These are phyloP conservation scores for Rhinichthys osculus DNA, from an alignment of 2,797 vertebrate genomes.

Conservation along the genomic window DNA sequence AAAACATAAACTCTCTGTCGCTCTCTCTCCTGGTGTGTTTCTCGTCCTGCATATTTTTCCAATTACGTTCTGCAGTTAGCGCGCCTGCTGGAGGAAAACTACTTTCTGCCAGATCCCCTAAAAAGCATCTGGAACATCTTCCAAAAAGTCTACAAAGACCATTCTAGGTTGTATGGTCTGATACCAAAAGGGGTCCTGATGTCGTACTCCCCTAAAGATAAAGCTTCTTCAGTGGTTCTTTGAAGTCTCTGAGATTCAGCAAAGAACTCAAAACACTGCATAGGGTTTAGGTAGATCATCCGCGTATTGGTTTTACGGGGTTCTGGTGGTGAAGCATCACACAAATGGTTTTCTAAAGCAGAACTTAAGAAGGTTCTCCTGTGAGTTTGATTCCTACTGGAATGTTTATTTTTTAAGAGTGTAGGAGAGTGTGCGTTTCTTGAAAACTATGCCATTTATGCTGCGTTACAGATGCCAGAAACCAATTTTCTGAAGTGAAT, in stretches of 20 bases:
- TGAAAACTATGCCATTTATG: neutral
- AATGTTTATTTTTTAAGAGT: neutral
- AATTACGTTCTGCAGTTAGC: conserved; percentile 51
- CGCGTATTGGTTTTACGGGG: neutral
- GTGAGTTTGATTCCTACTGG: neutral
- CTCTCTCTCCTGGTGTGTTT: conserved; percentile 34
- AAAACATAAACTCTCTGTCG: conserved; percentile 19
- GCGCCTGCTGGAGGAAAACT: conserved; percentile 33
- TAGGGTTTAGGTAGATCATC: neutral
- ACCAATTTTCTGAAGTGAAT: neutral
- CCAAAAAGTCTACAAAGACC: neutral
- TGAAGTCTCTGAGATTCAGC: neutral
- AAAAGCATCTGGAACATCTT: conserved; percentile 13
- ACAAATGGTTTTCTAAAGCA: neutral
- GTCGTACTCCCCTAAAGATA: neutral
- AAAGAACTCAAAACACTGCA: neutral
- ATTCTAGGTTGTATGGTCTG: neutral
- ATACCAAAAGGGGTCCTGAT: neutral
- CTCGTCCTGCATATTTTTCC: conserved; percentile 58
- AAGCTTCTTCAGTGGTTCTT: neutral
- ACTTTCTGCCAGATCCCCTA: conserved; percentile 36
- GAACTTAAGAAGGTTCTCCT: neutral
- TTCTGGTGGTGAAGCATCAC: neutral
- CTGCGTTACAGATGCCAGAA: neutral
- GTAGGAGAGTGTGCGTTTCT: neutral